Conservation (phyloP, 2,888 invertebrate genomes). For the Lycia hirtaria region DNA sequence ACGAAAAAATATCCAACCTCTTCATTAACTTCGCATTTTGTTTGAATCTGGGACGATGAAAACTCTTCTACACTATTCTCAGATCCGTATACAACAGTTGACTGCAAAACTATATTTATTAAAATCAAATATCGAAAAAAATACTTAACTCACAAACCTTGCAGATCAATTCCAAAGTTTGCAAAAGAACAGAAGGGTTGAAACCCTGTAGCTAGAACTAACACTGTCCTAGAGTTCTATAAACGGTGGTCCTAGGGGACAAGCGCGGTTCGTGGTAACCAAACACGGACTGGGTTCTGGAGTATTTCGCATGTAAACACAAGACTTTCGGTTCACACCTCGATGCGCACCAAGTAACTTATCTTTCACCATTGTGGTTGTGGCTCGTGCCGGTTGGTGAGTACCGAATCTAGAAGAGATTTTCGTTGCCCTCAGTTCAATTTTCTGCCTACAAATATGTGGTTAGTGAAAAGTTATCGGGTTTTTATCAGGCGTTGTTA, state of each 20-base stretch:
- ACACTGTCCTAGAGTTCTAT: no score
- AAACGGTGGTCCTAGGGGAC: constrained; percentile 58
- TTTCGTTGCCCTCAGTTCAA: constrained; percentile 35
- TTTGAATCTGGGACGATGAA: no score
- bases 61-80: no score
- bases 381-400: constrained; percentile 68
- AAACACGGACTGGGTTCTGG: constrained; percentile 74
- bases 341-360: constrained; percentile 84
- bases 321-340: constrained; percentile 83
- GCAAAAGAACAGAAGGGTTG: constrained; percentile 5
- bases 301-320: constrained; percentile 82
- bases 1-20: no score
- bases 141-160: constrained; percentile 23
- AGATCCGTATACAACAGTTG: no score
- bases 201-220: background rate
- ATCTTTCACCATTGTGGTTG: constrained; percentile 86
- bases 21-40: no score
- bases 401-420: constrained; percentile 55
- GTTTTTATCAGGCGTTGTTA: constrained; percentile 1
- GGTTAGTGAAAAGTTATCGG: background rate
- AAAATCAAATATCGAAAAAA: constrained; percentile 1
- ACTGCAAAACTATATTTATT: constrained; percentile 1
- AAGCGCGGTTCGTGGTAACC: constrained; percentile 69
- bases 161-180: constrained; percentile 15
- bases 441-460: constrained; percentile 9